A percentile compares a stretch with the other conserved stretches of the same genome.
Conservation (phyloP, 2,113 vertebrate genomes). For the Gallinago paraguaiae region DNA sequence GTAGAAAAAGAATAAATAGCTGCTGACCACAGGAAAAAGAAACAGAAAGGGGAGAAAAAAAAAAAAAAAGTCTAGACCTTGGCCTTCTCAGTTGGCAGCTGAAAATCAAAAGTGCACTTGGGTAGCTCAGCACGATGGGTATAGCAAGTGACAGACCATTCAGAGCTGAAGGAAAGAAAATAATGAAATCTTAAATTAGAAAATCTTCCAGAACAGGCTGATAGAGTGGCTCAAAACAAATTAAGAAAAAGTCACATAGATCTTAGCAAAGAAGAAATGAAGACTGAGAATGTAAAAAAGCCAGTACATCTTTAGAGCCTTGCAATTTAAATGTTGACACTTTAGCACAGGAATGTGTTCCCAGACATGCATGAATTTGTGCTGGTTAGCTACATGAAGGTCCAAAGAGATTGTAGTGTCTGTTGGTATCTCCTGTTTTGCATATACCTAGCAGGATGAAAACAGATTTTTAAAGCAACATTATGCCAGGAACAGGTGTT, state of each 20-base stretch:
- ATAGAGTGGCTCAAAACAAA: constrained; percentile 46
- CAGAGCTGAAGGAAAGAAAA: constrained; percentile 50
- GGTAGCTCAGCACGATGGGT: constrained; percentile 28
- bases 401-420: neutral
- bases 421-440: neutral
- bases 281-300: neutral
- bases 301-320: neutral
- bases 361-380: neutral
- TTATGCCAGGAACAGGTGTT: neutral
- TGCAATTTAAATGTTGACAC: neutral
- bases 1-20: neutral
- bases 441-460: neutral
- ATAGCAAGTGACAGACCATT: constrained; percentile 65
- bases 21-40: neutral
- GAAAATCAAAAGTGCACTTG: constrained; percentile 46
- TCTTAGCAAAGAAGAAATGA: neutral
- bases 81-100: constrained; percentile 16
- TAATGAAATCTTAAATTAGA: constrained; percentile 74
- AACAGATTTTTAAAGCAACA: neutral
- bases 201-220: constrained; percentile 52
- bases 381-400: neutral
- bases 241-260: neutral
- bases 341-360: neutral
- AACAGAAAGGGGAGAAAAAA: neutral
- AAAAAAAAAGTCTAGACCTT: neutral